These are phyloP conservation scores for Chloroceryle amazona DNA, from an alignment of 2,797 vertebrate species.

Conservation along the genomic window DNA sequence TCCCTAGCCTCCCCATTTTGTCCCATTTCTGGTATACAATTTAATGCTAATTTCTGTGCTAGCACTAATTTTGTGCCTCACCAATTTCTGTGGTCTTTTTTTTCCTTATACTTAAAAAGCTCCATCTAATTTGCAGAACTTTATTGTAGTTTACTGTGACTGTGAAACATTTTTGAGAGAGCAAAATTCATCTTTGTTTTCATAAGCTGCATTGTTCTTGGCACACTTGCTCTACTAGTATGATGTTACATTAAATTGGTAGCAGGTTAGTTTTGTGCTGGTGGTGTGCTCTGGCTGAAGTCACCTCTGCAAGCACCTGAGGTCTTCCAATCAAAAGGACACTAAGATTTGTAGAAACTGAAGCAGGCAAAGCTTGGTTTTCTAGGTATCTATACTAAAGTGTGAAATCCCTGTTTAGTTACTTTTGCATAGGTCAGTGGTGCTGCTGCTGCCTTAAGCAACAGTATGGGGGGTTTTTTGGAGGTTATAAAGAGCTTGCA, in stretches of 20 bases:
- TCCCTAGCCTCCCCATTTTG: background rate
- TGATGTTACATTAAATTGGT: background rate
- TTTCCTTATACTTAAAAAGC: background rate
- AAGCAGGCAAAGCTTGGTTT: background rate
- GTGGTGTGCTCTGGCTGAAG: background rate
- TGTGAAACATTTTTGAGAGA: background rate
- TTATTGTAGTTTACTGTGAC: background rate
- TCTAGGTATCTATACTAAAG: background rate
- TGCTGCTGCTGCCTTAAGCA: background rate
- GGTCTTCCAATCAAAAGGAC: background rate
- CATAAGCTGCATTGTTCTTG: background rate
- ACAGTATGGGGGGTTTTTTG: background rate
- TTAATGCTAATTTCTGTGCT: background rate
- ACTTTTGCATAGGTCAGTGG: background rate
- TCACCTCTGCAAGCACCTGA: background rate
- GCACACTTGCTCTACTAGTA: background rate
- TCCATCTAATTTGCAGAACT: background rate
- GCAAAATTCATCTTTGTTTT: background rate
- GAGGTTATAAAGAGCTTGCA: background rate
- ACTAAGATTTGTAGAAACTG: background rate
- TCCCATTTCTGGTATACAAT: background rate
- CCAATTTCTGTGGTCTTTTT: background rate
- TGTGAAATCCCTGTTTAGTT: background rate
- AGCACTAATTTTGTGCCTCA: background rate
- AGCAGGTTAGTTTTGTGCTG: background rate